A percentile compares a stretch with the other conserved stretches of the same genome.
Evolutionary conservation across 2,797 vertebrate genomes (phyloP).

Genomic region (Harpagifer antarcticus): DNA sequence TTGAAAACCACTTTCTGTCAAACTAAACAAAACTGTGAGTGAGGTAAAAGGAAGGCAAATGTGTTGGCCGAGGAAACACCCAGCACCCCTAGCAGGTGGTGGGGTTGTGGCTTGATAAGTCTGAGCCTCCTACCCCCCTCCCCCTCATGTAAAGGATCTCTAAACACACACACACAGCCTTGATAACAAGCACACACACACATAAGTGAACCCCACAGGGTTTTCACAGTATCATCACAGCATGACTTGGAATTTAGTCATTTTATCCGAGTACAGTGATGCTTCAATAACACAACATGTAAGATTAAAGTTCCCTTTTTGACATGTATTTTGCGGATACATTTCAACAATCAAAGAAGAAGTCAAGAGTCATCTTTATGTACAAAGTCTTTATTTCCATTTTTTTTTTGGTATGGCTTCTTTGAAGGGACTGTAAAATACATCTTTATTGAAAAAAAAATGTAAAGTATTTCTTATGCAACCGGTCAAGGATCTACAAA

Average conservation of each 20-base stretch:
- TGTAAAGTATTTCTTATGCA: conserved; percentile 49
- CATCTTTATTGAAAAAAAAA: conserved; percentile 56
- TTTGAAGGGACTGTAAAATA: conserved; percentile 81
- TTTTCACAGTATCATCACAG: conserved; percentile 24
- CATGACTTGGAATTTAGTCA: conserved; percentile 9
- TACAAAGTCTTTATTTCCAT: conserved; percentile 83
- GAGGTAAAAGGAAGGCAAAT: conserved; percentile 8
- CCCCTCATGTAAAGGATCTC: conserved; percentile 28
- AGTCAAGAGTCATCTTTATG: conserved; percentile 43
- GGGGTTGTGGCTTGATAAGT: conserved; percentile 78
- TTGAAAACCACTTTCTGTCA: conserved; percentile 31
- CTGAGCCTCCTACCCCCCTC: conserved; percentile 55
- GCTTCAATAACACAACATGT: background rate
- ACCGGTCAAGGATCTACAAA: conserved; percentile 56
- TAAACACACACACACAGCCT: conserved; percentile 38
- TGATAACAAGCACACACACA: conserved; percentile 62
- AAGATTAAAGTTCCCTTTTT: background rate
- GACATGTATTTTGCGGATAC: background rate
- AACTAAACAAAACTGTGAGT: conserved; percentile 20
- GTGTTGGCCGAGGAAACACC: conserved; percentile 53
- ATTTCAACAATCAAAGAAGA: conserved; percentile 16
- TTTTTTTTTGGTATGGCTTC: conserved; percentile 84
- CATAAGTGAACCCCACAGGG: conserved; percentile 39
- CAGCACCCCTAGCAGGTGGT: conserved; percentile 69
- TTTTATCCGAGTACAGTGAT: conserved; percentile 20